These are phyloP conservation scores for Sarcophaga peregrina DNA, from an alignment of 1,140 invertebrate genomes.

Conservation along the genomic window DNA sequence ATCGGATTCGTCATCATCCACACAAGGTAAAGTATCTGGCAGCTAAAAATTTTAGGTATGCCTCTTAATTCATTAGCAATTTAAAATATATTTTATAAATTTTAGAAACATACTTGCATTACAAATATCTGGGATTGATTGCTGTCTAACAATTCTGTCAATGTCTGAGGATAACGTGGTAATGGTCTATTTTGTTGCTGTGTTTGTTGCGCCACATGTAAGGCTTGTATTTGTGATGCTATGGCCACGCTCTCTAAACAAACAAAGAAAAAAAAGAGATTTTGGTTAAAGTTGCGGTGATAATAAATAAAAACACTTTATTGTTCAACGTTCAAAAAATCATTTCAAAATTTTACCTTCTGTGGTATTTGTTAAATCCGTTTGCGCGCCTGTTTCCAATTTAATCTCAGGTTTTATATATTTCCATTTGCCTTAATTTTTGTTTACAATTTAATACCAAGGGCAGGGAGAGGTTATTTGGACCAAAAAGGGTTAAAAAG, in stretches of 20 bases:
- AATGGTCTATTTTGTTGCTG: slow-evolving; percentile 53
- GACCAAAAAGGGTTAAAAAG: neutral
- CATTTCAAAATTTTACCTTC: slow-evolving; percentile 30
- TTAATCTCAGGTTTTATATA: slow-evolving; percentile 52
- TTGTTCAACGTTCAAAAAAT: neutral
- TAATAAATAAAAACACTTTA: neutral
- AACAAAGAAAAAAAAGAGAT: neutral
- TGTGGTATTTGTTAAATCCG: neutral
- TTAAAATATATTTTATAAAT: neutral
- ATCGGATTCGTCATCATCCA: slow-evolving; percentile 55
- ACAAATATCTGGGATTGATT: slow-evolving; percentile 57
- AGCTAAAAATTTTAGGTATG: slow-evolving; percentile 54
- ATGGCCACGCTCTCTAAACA: slow-evolving; percentile 50
- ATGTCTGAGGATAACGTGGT: slow-evolving; percentile 53
- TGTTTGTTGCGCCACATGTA: slow-evolving; percentile 48
- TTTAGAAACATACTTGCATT: slow-evolving; percentile 52
- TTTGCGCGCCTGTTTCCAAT: slow-evolving; percentile 29
- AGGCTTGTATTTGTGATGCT: slow-evolving; percentile 50
- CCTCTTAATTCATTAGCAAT: neutral
- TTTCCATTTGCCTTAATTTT: slow-evolving; percentile 54
- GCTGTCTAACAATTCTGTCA: slow-evolving; percentile 52
- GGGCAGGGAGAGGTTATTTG: neutral
- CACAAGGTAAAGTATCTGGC: slow-evolving; percentile 69
- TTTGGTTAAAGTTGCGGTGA: neutral
- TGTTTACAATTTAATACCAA: slow-evolving; percentile 21